These are phyloP conservation scores for Tribolium freemani DNA, from an alignment of 2,888 invertebrate species.

Conservation along the genomic window DNA sequence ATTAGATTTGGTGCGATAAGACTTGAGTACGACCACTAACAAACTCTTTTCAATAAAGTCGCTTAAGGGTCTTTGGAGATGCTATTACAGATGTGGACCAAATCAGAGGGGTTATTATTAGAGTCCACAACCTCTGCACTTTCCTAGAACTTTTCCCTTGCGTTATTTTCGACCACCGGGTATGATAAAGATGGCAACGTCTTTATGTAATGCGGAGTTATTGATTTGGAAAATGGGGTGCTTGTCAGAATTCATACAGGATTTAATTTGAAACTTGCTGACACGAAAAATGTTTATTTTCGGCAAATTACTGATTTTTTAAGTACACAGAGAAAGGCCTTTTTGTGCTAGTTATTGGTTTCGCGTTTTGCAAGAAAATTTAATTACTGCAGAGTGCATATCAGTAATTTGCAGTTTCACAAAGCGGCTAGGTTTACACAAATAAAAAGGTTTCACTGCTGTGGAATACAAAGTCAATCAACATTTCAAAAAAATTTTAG, in stretches of 20 bases:
- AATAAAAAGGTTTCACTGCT: too few relatives aligned
- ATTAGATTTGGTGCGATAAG: too few relatives aligned
- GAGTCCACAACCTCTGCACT: not conserved
- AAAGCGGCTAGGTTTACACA: too few relatives aligned
- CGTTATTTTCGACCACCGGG: not conserved
- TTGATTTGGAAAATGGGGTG: not conserved
- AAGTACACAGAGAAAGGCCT: too few relatives aligned
- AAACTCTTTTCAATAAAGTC: constrained; percentile 10
- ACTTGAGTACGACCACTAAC: not conserved
- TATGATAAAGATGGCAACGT: constrained; percentile 3
- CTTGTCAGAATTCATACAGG: not conserved
- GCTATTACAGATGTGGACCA: not conserved
- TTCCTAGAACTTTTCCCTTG: not conserved
- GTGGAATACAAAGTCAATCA: too few relatives aligned
- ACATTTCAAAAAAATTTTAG: too few relatives aligned
- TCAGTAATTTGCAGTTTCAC: too few relatives aligned
- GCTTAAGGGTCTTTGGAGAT: not conserved
- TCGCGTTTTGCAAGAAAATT: too few relatives aligned
- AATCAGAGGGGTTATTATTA: constrained; percentile 14
- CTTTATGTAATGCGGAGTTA: not conserved
- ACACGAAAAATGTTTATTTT: not conserved
- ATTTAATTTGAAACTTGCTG: constrained; percentile 11
- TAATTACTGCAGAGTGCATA: too few relatives aligned
- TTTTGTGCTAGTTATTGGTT: too few relatives aligned
- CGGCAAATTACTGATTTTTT: not conserved